Percentiles rank a stretch among this genome's conserved stretches.
These are phyloP conservation scores for Eilema depressum DNA, from an alignment of 2,888 invertebrate species.

Conservation along the genomic window DNA sequence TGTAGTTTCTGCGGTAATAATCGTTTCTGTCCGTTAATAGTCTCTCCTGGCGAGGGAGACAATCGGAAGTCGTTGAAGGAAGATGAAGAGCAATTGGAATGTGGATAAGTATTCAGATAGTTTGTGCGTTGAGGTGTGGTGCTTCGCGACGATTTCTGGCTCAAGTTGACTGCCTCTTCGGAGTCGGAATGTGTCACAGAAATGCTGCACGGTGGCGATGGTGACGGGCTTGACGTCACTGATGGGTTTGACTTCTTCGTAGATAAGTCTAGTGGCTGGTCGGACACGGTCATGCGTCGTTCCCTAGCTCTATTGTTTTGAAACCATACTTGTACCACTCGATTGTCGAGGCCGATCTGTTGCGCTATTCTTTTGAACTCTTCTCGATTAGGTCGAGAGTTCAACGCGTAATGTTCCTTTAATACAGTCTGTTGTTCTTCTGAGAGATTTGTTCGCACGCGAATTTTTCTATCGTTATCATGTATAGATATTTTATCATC, in stretches of 20 bases:
- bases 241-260: conserved; percentile 90
- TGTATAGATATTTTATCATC: conserved; percentile 86
- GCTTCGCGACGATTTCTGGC: conserved; percentile 90
- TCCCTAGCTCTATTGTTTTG: conserved; percentile 97
- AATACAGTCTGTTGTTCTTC: conserved; percentile 97
- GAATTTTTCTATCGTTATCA: conserved; percentile 92
- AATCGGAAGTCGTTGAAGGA: conserved; percentile 82
- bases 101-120: conserved; percentile 85
- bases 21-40: conserved; percentile 72
- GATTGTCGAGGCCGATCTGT: conserved; percentile 90
- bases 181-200: conserved; percentile 89
- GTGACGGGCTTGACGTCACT: conserved; percentile 87
- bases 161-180: conserved; percentile 93
- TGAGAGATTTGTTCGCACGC: conserved; percentile 97
- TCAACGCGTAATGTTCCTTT: conserved; percentile 95
- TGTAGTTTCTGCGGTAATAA: conserved; percentile 66
- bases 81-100: conserved; percentile 88
- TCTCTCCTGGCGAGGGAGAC: conserved; percentile 83
- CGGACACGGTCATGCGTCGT: conserved; percentile 88
- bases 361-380: conserved; percentile 96
- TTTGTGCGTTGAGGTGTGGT: conserved; percentile 86
- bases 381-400: conserved; percentile 97
- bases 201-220: conserved; percentile 88
- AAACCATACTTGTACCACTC: conserved; percentile 98
- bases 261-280: conserved; percentile 96